Conservation (phyloP, 2,888 invertebrate genomes). For the Drosophila suboccidentalis region DNA sequence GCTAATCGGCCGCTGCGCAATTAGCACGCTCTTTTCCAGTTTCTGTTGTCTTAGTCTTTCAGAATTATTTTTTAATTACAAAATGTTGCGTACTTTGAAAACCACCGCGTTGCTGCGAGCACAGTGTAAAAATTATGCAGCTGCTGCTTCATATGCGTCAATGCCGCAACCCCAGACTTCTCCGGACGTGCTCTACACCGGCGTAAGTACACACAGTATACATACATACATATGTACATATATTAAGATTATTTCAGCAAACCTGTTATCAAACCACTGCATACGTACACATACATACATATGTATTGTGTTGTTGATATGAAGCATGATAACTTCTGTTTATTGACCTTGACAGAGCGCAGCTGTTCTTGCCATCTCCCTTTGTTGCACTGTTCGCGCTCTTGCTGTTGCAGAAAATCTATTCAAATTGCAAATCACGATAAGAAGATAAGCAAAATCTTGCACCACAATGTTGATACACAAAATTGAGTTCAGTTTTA, state of each 20-base stretch:
- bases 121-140: slow-evolving; percentile 58
- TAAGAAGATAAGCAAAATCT: slow-evolving; percentile 10
- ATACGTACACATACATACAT: neutral
- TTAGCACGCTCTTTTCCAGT: slow-evolving; percentile 33
- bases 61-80: slow-evolving; percentile 19
- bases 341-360: slow-evolving; percentile 48
- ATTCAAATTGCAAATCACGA: slow-evolving; percentile 4
- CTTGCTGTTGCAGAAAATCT: neutral
- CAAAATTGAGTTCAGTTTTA: slow-evolving; percentile 16
- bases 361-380: slow-evolving; percentile 21
- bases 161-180: slow-evolving; percentile 89
- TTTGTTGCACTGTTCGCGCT: slow-evolving; percentile 6
- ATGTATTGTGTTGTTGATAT: slow-evolving; percentile 3
- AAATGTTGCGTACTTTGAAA: slow-evolving; percentile 80
- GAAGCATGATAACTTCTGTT: slow-evolving; percentile 8
- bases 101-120: slow-evolving; percentile 59
- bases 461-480: slow-evolving; percentile 7
- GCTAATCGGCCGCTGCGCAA: slow-evolving; percentile 37
- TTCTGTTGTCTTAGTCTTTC: neutral
- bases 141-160: slow-evolving; percentile 86
- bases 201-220: slow-evolving; percentile 87
- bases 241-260: slow-evolving; percentile 4
- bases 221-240: neutral
- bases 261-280: slow-evolving; percentile 12
- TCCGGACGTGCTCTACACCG: slow-evolving; percentile 92